phyloP scores from a whole-genome alignment of 1,140 invertebrate genomes.

The Drosophila ohnishii region DNA sequence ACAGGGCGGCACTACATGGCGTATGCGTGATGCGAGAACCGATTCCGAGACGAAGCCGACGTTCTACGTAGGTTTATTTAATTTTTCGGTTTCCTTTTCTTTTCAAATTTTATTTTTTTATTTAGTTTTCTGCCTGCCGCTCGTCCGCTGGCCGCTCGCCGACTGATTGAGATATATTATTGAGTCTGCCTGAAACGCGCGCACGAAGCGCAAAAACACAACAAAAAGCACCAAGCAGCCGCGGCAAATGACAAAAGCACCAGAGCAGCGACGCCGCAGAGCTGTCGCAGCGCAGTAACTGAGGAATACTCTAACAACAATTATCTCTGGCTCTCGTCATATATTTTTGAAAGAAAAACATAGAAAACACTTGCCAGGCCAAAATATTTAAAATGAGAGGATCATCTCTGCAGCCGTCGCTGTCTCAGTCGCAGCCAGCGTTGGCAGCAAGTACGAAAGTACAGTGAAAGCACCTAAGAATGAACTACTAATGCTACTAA shows the following conservation, averaged over 20 bases:
- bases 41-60: conserved; percentile 42
- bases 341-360: conserved; percentile 37
- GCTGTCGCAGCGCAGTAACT: conserved; percentile 3
- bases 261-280: conserved; percentile 14
- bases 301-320: conserved; percentile 16
- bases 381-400: conserved; percentile 33
- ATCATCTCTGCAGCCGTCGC: conserved; percentile 33
- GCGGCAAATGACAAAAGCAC: conserved; percentile 42
- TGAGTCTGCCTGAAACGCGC: conserved; percentile 50
- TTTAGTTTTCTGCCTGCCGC: conserved; percentile 32
- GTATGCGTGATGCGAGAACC: conserved; percentile 60
- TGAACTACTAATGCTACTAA: neutral
- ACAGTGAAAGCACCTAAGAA: neutral
- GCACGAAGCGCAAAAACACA: conserved; percentile 42
- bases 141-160: conserved; percentile 46
- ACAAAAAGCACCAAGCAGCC: conserved; percentile 25
- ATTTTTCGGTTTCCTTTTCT: conserved; percentile 23
- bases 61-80: conserved; percentile 35
- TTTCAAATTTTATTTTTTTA: conserved; percentile 5
- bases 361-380: conserved; percentile 7
- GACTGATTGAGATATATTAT: conserved; percentile 75
- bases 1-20: conserved; percentile 55
- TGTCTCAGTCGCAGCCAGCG: conserved; percentile 25
- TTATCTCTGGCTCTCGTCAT: conserved; percentile 41
- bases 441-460: conserved; percentile 13